phyloP scores from a whole-genome alignment of 2,797 vertebrate genomes.

The Microhierax caerulescens region DNA sequence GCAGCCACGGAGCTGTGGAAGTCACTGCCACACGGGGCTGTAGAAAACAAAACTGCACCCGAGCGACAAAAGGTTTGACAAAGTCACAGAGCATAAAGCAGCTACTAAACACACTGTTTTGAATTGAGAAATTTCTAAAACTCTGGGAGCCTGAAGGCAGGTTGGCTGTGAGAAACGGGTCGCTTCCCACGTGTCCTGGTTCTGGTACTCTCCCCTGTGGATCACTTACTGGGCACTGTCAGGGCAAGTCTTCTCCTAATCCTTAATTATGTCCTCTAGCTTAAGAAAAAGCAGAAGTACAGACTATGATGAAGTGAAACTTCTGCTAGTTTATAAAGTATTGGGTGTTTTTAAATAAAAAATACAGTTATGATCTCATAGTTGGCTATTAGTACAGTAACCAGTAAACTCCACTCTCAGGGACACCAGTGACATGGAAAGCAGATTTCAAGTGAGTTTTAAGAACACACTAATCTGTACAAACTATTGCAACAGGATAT shows the following conservation, averaged over 20 bases:
- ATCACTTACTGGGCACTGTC: not conserved
- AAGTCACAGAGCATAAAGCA: not conserved
- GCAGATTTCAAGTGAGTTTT: not conserved
- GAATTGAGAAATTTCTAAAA: not conserved
- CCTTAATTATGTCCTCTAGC: not conserved
- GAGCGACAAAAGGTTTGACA: not conserved
- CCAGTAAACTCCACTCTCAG: not conserved
- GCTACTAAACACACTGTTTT: not conserved
- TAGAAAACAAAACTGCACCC: not conserved
- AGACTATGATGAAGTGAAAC: not conserved
- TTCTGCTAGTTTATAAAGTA: not conserved
- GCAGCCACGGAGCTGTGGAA: not conserved
- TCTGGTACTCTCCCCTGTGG: fast-evolving
- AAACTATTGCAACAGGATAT: not conserved
- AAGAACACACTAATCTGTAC: not conserved
- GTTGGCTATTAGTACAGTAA: not conserved
- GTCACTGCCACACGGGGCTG: not conserved
- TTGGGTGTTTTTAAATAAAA: not conserved
- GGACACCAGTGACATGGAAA: not conserved
- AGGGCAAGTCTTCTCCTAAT: not conserved
- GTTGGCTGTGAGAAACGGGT: not conserved
- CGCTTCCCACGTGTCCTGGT: not conserved
- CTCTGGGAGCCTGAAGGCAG: not conserved
- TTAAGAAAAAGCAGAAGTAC: not conserved
- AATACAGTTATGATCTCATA: not conserved